Conservation (phyloP, 2,888 invertebrate genomes). For the Steromphala cineraria region DNA sequence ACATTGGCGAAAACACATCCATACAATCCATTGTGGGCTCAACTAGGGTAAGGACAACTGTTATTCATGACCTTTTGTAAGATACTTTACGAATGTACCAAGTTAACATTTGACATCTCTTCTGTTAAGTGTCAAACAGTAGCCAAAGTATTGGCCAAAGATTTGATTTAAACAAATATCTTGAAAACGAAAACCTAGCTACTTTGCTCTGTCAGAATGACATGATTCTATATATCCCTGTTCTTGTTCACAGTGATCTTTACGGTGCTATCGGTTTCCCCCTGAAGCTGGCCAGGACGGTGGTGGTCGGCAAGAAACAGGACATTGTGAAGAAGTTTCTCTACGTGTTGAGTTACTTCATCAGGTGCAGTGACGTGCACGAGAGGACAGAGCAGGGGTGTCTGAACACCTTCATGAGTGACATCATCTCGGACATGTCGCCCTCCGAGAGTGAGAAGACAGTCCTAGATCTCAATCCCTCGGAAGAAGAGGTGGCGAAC, state of each 20-base stretch:
- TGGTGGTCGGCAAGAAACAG: constrained; percentile 82
- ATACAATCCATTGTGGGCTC: constrained; percentile 93
- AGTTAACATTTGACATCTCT: not conserved
- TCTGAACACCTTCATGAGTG: constrained; percentile 49
- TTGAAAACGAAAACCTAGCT: not conserved
- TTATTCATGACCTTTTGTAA: not conserved
- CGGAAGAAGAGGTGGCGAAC: constrained; percentile 8
- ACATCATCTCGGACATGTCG: constrained; percentile 46
- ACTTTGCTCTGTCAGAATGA: not conserved
- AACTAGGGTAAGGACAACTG: constrained; percentile 80
- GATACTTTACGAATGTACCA: not conserved
- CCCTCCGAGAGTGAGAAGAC: constrained; percentile 51
- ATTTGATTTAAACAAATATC: not conserved
- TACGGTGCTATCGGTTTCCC: constrained; percentile 90
- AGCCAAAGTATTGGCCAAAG: no score
- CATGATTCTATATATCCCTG: not conserved
- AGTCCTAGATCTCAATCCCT: constrained; percentile 20
- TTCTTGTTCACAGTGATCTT: constrained; percentile 79
- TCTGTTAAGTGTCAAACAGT: not conserved
- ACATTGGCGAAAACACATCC: constrained; percentile 81
- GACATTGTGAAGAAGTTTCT: constrained; percentile 85
- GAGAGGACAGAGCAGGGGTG: constrained; percentile 67
- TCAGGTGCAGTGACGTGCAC: constrained; percentile 86
- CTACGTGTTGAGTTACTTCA: constrained; percentile 89
- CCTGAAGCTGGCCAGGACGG: constrained; percentile 85